Evolutionary conservation across 2,113 vertebrate species (phyloP), one percentile per base, ranked within the genome.

Genomic region (Python bivittatus): DNA sequence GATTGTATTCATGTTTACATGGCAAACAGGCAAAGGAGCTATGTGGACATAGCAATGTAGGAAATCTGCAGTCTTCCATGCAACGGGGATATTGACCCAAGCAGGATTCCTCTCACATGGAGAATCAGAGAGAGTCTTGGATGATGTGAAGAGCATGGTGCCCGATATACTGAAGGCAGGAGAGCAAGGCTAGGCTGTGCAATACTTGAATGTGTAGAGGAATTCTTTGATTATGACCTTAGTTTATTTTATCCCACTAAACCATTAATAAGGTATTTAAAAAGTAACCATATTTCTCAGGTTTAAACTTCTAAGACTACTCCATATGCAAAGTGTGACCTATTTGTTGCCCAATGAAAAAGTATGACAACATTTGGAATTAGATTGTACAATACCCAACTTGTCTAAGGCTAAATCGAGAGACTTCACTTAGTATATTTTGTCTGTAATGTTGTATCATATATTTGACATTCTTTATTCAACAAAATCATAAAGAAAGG

Each of bases 331-430:
- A 61, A 68, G 0, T 38, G 29, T 56, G 44, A 91, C 25, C 84
- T 54, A 83, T 91, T 90, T 7, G 25, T 85, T 86, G 27, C 53
- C 25, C 15, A 79, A 33, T 23, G 29, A 2, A 44, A 68, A 54
- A 33, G 29, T 86, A 15, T 22, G 54, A 25, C 1, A 92, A 68
- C 4, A 90, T 44, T 9, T 84, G 88, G 20, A 91, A 92, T 60
- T 88, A 54, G 61, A 42, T n/a, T 57, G n/a, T 92, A 6, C 89
- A 90, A n/a, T 48, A 88, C 48, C 61, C 90, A 86, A 60, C 84
- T 12, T 23, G 3, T 72, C 23, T 92, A 20, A 33, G 0, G 0
- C 33, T 17, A 42, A 42, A 3, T 33, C 85, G 42, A 25, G 5
- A 42, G 22, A 29, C 25, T 48, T 85, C 25, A 23, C 25, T 54